phyloP scores from a whole-genome alignment of 2,797 vertebrate species.

The Lophotriccus pileatus region DNA sequence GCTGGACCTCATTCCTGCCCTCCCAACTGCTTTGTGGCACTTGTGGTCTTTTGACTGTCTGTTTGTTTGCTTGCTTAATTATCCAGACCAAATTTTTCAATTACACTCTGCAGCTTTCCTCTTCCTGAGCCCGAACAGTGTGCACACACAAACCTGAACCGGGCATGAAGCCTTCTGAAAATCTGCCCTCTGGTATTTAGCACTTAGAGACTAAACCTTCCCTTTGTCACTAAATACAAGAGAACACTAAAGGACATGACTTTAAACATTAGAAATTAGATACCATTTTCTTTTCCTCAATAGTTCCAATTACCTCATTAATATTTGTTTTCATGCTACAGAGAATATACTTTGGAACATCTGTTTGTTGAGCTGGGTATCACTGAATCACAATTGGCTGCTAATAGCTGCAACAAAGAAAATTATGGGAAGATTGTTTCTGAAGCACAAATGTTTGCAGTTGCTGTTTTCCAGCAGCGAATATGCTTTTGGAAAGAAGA shows the following conservation, averaged over 20 bases:
- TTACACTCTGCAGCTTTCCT: neutral
- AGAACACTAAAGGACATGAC: conserved; percentile 22
- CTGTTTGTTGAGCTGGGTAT: conserved; percentile 73
- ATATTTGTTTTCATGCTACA: conserved; percentile 74
- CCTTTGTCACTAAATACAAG: neutral
- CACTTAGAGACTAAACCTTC: neutral
- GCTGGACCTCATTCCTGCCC: neutral
- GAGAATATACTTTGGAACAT: conserved; percentile 73
- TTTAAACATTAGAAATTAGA: conserved; percentile 34
- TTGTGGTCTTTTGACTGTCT: neutral
- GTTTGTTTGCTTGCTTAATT: neutral
- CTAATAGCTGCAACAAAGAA: conserved; percentile 78
- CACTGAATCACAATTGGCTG: conserved; percentile 75
- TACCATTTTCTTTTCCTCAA: conserved; percentile 29
- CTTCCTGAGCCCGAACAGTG: neutral
- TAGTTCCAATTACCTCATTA: conserved; percentile 73
- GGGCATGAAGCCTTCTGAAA: neutral
- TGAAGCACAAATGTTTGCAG: conserved; percentile 72
- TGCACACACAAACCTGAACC: neutral
- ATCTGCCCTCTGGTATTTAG: neutral
- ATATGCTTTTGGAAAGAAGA: conserved; percentile 65
- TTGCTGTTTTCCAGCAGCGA: conserved; percentile 74
- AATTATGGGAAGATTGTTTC: conserved; percentile 78
- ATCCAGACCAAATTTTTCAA: neutral
- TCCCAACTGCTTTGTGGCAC: neutral